A percentile compares a stretch with the other conserved stretches of the same genome.
Evolutionary conservation across 2,888 invertebrate species (phyloP).

Genomic region (Marasmarcha lunaedactyla): DNA sequence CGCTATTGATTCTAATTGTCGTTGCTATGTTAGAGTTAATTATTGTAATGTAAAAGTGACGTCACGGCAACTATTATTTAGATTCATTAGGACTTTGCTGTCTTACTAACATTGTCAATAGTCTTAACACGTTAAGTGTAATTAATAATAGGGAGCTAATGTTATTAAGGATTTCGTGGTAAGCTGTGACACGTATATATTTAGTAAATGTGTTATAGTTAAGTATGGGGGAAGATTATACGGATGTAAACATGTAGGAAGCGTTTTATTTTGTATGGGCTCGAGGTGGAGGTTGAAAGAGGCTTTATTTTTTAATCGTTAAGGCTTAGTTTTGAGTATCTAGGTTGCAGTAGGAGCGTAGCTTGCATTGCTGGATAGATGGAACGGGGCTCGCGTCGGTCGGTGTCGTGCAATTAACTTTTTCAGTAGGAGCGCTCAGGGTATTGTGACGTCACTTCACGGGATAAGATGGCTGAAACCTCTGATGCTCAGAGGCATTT

Average conservation of each 20-base stretch:
- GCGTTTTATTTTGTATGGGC: background rate
- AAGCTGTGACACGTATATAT: background rate
- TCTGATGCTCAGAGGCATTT: slow-evolving; percentile 1
- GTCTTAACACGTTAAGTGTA: too few species aligned
- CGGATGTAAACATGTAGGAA: background rate
- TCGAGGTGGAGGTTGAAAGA: background rate
- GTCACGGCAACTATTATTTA: too few species aligned
- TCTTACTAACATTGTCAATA: too few species aligned
- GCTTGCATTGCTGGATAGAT: slow-evolving; percentile 20
- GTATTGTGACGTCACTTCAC: slow-evolving; percentile 44
- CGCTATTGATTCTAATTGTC: slow-evolving; percentile 27
- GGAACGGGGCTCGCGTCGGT: slow-evolving; percentile 24
- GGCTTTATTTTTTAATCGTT: background rate
- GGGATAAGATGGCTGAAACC: slow-evolving; percentile 26
- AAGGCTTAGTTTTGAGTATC: background rate
- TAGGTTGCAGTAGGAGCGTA: background rate
- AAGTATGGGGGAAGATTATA: slow-evolving; percentile 1
- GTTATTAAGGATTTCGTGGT: slow-evolving; percentile 5
- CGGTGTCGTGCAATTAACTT: slow-evolving; percentile 55
- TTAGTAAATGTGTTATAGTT: background rate
- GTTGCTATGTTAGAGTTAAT: slow-evolving; percentile 33
- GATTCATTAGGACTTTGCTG: too few species aligned
- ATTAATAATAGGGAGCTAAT: background rate
- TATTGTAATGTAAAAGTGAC: slow-evolving; percentile 23
- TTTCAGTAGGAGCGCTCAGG: slow-evolving; percentile 43